Evolutionary conservation across 2,797 vertebrate species (phyloP).

Genomic region (Dryobates pubescens): DNA sequence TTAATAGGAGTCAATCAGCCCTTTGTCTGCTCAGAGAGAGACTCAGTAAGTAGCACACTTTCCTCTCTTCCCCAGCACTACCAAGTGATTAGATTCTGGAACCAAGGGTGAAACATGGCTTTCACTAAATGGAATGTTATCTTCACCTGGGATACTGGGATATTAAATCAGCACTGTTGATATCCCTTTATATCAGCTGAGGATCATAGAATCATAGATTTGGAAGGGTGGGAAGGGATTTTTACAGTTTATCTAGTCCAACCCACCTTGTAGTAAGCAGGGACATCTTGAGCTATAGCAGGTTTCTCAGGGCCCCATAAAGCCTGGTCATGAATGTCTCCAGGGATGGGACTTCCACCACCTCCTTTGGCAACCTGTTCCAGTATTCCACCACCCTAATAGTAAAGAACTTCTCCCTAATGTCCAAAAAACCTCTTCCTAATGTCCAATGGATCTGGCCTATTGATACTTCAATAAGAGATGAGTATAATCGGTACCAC

Average conservation of each 20-base stretch:
- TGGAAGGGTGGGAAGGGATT: too few relatives aligned
- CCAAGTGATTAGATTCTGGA: neutral
- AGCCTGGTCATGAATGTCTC: too few relatives aligned
- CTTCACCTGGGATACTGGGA: neutral
- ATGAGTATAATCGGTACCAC: neutral
- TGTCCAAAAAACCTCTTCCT: too few relatives aligned
- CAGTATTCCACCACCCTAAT: too few relatives aligned
- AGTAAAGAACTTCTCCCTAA: too few relatives aligned
- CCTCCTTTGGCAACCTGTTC: too few relatives aligned
- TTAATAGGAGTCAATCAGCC: neutral
- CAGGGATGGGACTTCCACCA: too few relatives aligned
- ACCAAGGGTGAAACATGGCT: neutral
- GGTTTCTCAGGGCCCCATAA: too few relatives aligned
- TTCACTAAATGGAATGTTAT: neutral
- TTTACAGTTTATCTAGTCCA: too few relatives aligned
- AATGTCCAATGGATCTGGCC: neutral
- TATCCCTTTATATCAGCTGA: neutral
- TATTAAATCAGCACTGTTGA: constrained; percentile 5
- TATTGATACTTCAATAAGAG: neutral
- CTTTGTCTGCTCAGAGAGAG: neutral
- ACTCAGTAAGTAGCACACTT: neutral
- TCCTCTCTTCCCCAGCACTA: neutral
- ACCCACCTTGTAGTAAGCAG: too few relatives aligned
- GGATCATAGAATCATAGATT: neutral
- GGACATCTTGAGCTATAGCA: too few relatives aligned